Evolutionary conservation across 2,797 vertebrate genomes (phyloP), one percentile per base, ranked within the genome.

Genomic region (Mycteria americana): DNA sequence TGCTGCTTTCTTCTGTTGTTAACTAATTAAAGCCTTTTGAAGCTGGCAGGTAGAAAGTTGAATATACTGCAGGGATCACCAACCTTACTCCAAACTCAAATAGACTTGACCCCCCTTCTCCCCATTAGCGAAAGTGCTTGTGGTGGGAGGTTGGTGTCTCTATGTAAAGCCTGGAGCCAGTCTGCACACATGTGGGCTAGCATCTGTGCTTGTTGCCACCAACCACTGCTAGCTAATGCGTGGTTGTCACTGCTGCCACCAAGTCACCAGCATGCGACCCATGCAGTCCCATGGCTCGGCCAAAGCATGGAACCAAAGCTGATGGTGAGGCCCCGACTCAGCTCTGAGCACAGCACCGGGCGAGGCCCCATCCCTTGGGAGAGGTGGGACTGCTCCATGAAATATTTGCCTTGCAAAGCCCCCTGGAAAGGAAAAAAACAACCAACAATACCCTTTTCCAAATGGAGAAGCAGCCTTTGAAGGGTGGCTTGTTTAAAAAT

Each of bases 281-380:
- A 0, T 7, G 31, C 18, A 13, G 46, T 6, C 33, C 62, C 56
- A 18, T 6, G 1, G 51, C 60, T 35, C 0, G 0, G 27, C 64
- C 50, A 35, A 37, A 45, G 51, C 67, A 18, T 0, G 4, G 14
- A 45, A 31, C 41, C 73, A 31, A 27, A 30, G 50, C 50, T 30
- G 41, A 7, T 0, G 2, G 30, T 1, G 12, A 35, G 33, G 53
- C 43, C 31, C 19, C 1, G 2, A 45, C 11, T 3, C 2, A 6
- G 59, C 51, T 37, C 70, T 1, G 1, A 59, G 79, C 35, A n/a
- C 2, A 4, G 65, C 0, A 0, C 65, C 19, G 39, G 60, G 45
- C 39, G 28, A 89, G 45, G 45, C 25, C 33, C 48, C 56, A 11
- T 31, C 56, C 80, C 68, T 5, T 4, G 6, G 64, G 85, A 87